Conservation (phyloP, 2,888 invertebrate species). For the Oxycera nigricornis region DNA sequence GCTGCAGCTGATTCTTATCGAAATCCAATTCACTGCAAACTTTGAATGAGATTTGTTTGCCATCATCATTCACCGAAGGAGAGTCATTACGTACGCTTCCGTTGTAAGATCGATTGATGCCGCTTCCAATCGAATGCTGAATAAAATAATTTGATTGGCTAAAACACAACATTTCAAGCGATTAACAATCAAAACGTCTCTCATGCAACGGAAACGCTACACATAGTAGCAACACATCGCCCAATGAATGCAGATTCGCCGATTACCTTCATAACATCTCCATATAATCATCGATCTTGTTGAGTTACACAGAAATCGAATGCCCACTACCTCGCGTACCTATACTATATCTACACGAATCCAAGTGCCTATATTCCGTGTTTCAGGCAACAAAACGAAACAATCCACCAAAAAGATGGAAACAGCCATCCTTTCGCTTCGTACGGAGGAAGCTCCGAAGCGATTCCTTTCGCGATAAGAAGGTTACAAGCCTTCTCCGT, state of each 20-base stretch:
- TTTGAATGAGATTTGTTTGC: too few species aligned
- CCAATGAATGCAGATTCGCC: constrained; percentile 3
- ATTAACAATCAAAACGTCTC: background rate
- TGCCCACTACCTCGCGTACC: background rate
- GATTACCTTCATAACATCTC: constrained; percentile 16
- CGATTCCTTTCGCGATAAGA: constrained; percentile 26
- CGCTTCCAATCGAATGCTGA: too few species aligned
- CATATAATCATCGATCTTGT: constrained; percentile 1
- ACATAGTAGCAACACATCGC: background rate
- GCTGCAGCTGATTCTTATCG: too few species aligned
- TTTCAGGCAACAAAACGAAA: background rate
- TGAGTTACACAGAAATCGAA: background rate
- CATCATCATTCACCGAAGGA: too few species aligned
- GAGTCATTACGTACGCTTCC: too few species aligned
- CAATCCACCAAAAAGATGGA: constrained; percentile 1
- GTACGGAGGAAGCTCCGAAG: background rate
- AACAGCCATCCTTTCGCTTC: background rate
- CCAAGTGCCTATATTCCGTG: background rate
- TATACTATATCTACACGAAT: background rate
- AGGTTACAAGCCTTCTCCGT: background rate
- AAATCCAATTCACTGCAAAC: too few species aligned
- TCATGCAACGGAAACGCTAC: background rate
- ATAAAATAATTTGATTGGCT: too few species aligned
- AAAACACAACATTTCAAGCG: too few species aligned
- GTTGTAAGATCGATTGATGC: too few species aligned